phyloP scores from a whole-genome alignment of 2,113 vertebrate genomes.

The Emberiza fucata region DNA sequence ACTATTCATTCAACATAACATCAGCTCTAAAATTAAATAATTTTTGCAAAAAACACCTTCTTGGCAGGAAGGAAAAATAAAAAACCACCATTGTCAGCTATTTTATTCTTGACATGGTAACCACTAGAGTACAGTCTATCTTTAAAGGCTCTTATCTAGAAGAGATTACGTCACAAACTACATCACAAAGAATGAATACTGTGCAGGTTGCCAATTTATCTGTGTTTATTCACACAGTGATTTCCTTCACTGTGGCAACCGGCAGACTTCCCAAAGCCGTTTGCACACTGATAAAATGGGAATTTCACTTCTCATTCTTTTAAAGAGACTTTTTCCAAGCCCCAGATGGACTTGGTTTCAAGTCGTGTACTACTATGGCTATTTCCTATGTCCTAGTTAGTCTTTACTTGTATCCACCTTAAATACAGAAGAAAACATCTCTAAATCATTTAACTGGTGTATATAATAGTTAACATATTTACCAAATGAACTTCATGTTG shows the following conservation, averaged over 20 bases:
- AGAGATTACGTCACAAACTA: not conserved
- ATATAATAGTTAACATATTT: not conserved
- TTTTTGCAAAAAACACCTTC: not conserved
- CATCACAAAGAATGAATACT: not conserved
- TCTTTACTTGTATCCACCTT: not conserved
- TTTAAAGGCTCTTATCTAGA: constrained; percentile 9
- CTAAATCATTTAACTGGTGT: not conserved
- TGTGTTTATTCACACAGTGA: constrained; percentile 12
- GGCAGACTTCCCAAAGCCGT: not conserved
- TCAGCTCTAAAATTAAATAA: not conserved
- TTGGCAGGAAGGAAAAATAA: not conserved
- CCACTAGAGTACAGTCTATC: not conserved
- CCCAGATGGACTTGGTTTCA: not conserved
- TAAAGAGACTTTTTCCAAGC: not conserved
- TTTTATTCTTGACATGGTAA: not conserved
- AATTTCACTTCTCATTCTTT: not conserved
- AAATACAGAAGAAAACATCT: not conserved
- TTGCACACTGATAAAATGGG: not conserved
- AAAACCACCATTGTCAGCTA: not conserved
- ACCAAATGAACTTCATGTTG: not conserved
- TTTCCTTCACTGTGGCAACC: constrained; percentile 10
- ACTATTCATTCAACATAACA: not conserved
- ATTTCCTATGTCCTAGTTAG: not conserved
- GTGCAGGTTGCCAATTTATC: not conserved
- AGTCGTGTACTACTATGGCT: not conserved